phyloP scores from a whole-genome alignment of 2,113 vertebrate genomes.

The Ginglymostoma cirratum region DNA sequence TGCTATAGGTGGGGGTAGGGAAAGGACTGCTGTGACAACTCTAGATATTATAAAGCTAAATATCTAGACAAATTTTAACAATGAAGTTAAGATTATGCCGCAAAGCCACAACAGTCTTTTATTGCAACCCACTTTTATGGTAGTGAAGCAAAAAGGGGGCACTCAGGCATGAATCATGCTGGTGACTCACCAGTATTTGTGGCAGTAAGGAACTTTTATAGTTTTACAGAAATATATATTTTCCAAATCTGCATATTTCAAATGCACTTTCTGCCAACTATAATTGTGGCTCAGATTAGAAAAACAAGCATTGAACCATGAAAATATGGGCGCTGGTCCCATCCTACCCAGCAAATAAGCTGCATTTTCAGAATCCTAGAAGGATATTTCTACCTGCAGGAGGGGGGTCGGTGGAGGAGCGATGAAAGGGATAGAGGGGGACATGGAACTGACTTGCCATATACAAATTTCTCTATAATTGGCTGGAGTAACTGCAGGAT shows the following conservation, averaged over 20 bases:
- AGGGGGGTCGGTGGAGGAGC: background rate
- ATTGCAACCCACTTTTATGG: background rate
- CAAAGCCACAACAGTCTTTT: background rate
- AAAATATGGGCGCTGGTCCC: background rate
- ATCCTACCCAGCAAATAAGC: background rate
- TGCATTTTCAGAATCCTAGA: background rate
- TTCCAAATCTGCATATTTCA: background rate
- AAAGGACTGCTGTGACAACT: background rate
- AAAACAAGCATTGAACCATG: background rate
- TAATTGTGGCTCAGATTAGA: background rate
- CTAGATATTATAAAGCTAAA: background rate
- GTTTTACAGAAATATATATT: background rate
- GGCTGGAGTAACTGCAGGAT: background rate
- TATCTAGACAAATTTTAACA: no score
- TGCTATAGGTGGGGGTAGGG: background rate
- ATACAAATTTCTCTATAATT: background rate
- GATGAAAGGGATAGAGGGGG: background rate
- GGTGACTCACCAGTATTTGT: background rate
- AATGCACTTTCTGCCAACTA: background rate
- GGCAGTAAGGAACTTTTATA: background rate
- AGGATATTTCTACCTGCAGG: background rate
- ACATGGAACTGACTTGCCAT: background rate
- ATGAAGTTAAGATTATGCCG: background rate
- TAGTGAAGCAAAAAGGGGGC: background rate
- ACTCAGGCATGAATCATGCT: background rate